Conservation (phyloP, 2,888 invertebrate genomes). For the Eustalomyia histrio region DNA sequence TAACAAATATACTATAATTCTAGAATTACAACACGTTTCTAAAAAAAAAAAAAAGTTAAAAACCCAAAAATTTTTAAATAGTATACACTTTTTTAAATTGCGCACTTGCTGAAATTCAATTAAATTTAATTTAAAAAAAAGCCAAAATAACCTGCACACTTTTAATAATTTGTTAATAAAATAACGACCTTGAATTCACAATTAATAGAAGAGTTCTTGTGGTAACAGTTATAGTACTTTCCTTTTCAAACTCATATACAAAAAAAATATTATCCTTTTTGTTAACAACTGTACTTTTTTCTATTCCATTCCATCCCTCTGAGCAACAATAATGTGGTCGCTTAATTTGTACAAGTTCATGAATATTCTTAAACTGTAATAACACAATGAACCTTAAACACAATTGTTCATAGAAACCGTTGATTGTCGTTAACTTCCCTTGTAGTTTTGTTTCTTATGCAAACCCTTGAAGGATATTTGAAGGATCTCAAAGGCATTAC, state of each 20-base stretch:
- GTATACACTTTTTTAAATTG: background rate
- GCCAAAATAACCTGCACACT: no score
- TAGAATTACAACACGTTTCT: constrained; percentile 47
- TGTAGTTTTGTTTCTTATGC: constrained; percentile 29
- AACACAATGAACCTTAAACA: background rate
- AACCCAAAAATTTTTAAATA: background rate
- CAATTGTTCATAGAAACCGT: background rate
- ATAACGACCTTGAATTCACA: constrained; percentile 28
- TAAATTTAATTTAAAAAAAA: background rate
- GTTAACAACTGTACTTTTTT: constrained; percentile 55
- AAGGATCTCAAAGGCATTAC: constrained; percentile 29
- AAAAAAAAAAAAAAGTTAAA: constrained; percentile 22
- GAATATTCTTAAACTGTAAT: background rate
- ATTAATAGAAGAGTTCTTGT: background rate
- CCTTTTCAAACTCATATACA: background rate
- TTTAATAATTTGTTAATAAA: constrained; percentile 1
- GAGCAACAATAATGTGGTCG: background rate
- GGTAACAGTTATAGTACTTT: background rate
- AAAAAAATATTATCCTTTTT: constrained; percentile 29
- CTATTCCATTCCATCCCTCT: no score
- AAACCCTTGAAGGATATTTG: constrained; percentile 51
- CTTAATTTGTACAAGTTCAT: background rate
- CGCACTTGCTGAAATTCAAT: constrained; percentile 19
- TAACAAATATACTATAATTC: constrained; percentile 23
- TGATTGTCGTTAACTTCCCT: background rate